Percentiles rank a stretch among this genome's conserved stretches.
phyloP scores from a whole-genome alignment of 2,113 vertebrate genomes.

The Fukomys damarensis region DNA sequence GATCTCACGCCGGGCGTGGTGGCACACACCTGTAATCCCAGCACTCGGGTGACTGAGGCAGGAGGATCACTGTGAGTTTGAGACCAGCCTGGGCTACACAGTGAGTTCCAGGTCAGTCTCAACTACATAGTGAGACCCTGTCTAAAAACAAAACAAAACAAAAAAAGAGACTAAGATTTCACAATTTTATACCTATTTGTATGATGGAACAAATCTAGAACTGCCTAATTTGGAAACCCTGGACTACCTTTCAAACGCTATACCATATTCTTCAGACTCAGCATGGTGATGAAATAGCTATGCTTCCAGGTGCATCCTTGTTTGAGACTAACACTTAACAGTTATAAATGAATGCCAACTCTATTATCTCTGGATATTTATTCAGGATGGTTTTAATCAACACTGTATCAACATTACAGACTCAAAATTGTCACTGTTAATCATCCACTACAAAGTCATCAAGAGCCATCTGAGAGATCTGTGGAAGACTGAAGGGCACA shows the following conservation, averaged over 20 bases:
- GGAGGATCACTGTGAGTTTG: too few relatives aligned
- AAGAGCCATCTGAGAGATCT: neutral
- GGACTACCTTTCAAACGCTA: neutral
- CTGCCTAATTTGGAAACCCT: neutral
- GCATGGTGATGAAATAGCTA: neutral
- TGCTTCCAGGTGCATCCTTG: neutral
- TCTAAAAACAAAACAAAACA: too few relatives aligned
- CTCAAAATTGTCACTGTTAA: neutral
- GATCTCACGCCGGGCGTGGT: too few relatives aligned
- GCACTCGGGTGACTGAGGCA: too few relatives aligned
- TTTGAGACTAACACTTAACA: neutral
- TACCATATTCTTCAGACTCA: neutral
- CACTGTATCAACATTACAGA: neutral
- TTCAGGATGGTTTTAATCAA: slow-evolving; percentile 19
- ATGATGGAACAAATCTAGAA: neutral
- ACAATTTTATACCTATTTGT: neutral
- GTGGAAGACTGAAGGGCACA: neutral
- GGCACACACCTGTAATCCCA: too few relatives aligned
- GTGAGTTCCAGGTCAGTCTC: too few relatives aligned
- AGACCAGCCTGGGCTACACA: too few relatives aligned
- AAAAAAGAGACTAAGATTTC: neutral
- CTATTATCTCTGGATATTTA: neutral
- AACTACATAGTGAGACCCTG: too few relatives aligned
- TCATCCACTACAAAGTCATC: neutral
- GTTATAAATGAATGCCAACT: neutral